A percentile compares a stretch with the other conserved stretches of the same genome.
These are phyloP conservation scores for Dicycla oo DNA, from an alignment of 2,888 invertebrate species.

Conservation along the genomic window DNA sequence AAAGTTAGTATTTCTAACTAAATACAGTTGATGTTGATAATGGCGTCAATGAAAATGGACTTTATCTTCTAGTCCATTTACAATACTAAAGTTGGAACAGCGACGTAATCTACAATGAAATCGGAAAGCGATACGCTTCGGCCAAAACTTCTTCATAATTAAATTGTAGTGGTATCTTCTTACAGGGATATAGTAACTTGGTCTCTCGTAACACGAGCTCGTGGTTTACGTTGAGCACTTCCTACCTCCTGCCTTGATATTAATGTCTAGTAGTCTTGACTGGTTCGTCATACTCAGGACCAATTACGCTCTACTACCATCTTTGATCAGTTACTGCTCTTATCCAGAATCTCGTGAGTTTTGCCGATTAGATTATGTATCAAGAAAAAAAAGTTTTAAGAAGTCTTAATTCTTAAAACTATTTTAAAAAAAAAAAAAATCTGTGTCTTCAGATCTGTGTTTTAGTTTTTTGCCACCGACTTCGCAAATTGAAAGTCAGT, in stretches of 20 bases:
- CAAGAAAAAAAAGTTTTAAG: too few relatives aligned
- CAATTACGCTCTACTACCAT: background rate
- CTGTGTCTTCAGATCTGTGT: too few relatives aligned
- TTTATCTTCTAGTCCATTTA: conserved; percentile 5
- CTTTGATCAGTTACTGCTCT: background rate
- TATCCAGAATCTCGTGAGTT: background rate
- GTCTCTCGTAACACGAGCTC: background rate
- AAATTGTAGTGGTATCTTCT: background rate
- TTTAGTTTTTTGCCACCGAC: too few relatives aligned
- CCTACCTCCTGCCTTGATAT: background rate
- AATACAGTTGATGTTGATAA: background rate
- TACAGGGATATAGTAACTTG: background rate
- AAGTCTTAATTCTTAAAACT: too few relatives aligned
- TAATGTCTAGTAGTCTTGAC: background rate
- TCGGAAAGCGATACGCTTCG: conserved; percentile 10
- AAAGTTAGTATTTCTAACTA: too few relatives aligned
- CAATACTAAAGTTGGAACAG: background rate
- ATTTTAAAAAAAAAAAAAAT: too few relatives aligned
- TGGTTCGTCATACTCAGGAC: background rate
- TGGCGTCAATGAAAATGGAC: background rate
- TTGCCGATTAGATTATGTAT: too few relatives aligned
- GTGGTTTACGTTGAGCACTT: background rate
- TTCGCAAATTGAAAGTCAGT: too few relatives aligned
- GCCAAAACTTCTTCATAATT: conserved; percentile 2
- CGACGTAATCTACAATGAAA: background rate